phyloP scores from a whole-genome alignment of 2,888 invertebrate species.

The Heliconius ismenius region DNA sequence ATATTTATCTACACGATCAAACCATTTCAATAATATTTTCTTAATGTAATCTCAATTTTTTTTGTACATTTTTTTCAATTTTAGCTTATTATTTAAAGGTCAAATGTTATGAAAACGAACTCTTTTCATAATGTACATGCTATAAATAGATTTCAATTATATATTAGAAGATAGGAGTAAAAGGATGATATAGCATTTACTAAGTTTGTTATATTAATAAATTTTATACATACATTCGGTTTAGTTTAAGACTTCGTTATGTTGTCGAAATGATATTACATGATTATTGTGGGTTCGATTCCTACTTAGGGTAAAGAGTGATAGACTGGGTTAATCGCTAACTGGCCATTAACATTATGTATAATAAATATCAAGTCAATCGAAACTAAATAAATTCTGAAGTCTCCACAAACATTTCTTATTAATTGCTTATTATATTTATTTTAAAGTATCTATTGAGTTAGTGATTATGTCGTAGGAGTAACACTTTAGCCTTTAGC shows the following conservation, averaged over 20 bases:
- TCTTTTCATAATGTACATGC: not conserved
- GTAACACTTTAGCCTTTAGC: no score
- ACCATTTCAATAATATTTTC: not conserved
- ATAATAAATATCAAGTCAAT: no score
- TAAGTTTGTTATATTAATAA: not conserved
- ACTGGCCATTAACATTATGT: not conserved
- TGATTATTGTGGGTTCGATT: not conserved
- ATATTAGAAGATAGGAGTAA: not conserved
- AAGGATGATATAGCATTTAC: not conserved
- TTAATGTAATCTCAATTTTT: not conserved
- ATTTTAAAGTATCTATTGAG: no score
- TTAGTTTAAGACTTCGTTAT: not conserved
- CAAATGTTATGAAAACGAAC: not conserved
- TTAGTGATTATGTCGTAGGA: no score
- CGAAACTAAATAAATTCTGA: no score
- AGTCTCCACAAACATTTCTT: no score
- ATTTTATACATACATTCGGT: not conserved
- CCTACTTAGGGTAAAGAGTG: not conserved
- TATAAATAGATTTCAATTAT: not conserved
- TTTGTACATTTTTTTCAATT: not conserved
- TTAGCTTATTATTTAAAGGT: not conserved
- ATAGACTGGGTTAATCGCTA: not conserved
- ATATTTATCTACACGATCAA: not conserved
- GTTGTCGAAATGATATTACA: not conserved
- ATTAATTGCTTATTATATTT: no score